These are phyloP conservation scores for Tragelaphus scriptus DNA, from an alignment of 2,113 vertebrate species.

Conservation along the genomic window DNA sequence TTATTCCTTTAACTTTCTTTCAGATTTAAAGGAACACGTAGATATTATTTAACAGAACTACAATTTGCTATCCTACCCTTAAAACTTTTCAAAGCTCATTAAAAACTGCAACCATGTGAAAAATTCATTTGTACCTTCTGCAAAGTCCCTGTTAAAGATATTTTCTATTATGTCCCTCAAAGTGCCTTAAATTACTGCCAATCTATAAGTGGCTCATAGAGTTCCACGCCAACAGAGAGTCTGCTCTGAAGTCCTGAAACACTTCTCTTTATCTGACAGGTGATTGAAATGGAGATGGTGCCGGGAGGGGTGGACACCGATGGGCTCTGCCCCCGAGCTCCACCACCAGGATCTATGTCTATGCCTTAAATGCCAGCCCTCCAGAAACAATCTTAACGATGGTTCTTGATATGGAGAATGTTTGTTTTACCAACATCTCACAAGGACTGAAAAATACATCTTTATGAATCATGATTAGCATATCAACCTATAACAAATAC, in stretches of 20 bases:
- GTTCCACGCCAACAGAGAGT: neutral
- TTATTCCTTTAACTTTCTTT: neutral
- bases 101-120: neutral
- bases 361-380: neutral
- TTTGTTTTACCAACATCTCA: neutral
- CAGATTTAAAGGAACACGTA: neutral
- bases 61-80: neutral
- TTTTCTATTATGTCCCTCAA: neutral
- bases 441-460: neutral
- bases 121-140: neutral
- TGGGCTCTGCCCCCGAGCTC: accelerated
- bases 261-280: neutral
- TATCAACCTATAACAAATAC: neutral
- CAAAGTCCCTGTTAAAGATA: neutral
- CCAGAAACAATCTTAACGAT: neutral
- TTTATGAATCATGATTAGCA: neutral
- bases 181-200: neutral
- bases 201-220: neutral
- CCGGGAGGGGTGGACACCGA: accelerated
- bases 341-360: neutral
- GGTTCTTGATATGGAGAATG: neutral
- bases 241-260: neutral
- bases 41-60: neutral
- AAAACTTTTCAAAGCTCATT: neutral
- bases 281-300: neutral